Percentiles rank a stretch among this genome's conserved stretches.
Conservation (phyloP, 2,113 vertebrate species). For the Hemicordylus capensis region DNA sequence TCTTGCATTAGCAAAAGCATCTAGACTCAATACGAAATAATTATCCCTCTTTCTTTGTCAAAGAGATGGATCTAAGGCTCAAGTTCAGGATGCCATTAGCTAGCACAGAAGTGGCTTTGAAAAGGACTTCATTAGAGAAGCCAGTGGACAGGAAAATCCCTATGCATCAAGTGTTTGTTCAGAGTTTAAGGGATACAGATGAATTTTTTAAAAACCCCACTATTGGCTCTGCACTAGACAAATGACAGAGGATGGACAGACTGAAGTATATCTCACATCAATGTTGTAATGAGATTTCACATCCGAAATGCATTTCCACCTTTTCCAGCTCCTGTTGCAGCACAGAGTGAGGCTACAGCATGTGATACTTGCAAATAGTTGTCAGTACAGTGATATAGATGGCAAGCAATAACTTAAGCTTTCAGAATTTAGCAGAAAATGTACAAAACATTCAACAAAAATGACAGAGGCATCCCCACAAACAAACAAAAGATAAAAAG, state of each 20-base stretch:
- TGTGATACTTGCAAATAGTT: neutral
- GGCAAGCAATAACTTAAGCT: neutral
- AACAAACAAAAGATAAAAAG: neutral
- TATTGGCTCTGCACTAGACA: neutral
- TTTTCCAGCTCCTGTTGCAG: neutral
- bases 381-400: neutral
- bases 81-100: neutral
- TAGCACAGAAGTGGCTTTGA: slow-evolving; percentile 9
- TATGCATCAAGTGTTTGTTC: neutral
- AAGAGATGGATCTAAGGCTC: slow-evolving; percentile 44
- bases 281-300: neutral
- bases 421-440: neutral
- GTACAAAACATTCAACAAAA: neutral
- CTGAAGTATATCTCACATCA: neutral
- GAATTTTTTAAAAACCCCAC: accelerated
- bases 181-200: neutral
- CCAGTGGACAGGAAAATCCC: slow-evolving; percentile 28
- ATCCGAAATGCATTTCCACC: neutral
- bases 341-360: neutral
- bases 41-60: slow-evolving; percentile 36
- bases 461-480: neutral
- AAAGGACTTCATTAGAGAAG: slow-evolving; percentile 7
- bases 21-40: slow-evolving; percentile 1
- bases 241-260: neutral
- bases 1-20: slow-evolving; percentile 36